Evolutionary conservation across 2,888 invertebrate genomes (phyloP).

Genomic region (Oscheius myriophilus): DNA sequence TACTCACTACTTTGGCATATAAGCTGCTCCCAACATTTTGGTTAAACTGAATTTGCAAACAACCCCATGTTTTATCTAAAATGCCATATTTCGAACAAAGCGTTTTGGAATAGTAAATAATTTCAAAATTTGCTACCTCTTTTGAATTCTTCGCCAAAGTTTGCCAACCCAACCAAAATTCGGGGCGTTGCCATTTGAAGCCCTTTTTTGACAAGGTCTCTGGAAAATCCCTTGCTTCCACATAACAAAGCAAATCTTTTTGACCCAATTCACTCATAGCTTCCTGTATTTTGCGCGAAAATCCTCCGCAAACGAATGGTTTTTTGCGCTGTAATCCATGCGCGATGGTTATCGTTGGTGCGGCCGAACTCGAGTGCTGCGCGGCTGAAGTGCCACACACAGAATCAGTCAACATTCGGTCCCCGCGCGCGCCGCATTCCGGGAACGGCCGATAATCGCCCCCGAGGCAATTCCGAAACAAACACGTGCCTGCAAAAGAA

Average conservation of each 20-base stretch:
- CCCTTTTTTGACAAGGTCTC: neutral
- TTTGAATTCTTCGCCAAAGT: no score
- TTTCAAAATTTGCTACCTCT: neutral
- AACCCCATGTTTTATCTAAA: no score
- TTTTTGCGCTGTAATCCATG: neutral
- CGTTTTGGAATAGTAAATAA: no score
- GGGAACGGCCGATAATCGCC: conserved; percentile 4
- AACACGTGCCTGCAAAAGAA: conserved; percentile 4
- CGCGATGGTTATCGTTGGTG: neutral
- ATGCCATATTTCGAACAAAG: no score
- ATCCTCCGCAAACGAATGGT: no score
- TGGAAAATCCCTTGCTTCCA: neutral
- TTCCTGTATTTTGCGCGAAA: neutral
- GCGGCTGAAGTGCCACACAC: conserved; percentile 23
- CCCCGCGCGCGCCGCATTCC: neutral
- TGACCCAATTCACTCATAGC: no score
- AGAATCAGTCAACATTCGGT: conserved; percentile 13
- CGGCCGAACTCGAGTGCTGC: conserved; percentile 9
- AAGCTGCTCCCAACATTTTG: no score
- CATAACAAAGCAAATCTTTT: conserved; percentile 3
- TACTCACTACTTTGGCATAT: no score
- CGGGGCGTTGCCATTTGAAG: no score
- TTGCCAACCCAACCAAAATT: no score
- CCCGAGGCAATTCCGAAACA: conserved; percentile 4
- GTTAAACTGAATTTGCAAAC: no score